Base-by-base conservation (phyloP, 2,797 vertebrate genomes). In the Florisuga fusca region DNA sequence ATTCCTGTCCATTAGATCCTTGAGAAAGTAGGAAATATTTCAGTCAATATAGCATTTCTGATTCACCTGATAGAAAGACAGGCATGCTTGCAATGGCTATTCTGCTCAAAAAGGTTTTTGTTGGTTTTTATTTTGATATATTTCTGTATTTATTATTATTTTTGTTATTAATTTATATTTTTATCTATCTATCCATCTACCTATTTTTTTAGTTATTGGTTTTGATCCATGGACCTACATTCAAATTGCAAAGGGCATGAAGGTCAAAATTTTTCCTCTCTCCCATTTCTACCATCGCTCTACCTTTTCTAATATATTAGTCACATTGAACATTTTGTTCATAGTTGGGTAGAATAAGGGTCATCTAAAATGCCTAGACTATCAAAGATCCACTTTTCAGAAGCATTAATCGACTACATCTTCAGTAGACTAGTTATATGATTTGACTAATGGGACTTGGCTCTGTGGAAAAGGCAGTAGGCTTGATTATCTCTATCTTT, bases 131-230 rank as follows among this genome's bases (percentile, higher is more conserved):
- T 41, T 41, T 41, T 41, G 38, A 41, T 41, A 41, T 41, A 41
- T 15, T 41, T 15, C 12, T 41, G 5, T 41, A 41, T 41, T 41
- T 41, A 14, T 43, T 43, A 43, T 20, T 45, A 10, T 45, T 45
- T 45, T 45, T 4, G 7, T 45, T 45, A 41, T 34, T 46, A 48
- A 45, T 51, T 18, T 43, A 15, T 45, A 18, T 45, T 45, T 45
- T 45, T 45, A 20, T 45, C 9, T 45, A 20, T 45, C 19, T 50
- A 11, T 50, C 20, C 18, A 19, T 45, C 19, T 46, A 5, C 18
- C 17, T 16, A 18, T 12, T 29, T 82, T 33, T 2, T 19, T 1
- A 43, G 63, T 55, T 0, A 27, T 6, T 2, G 2, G 5, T 33
- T 90, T 88, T 77, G 22, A 46, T 74, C 45, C 6, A 5, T 22